Base-by-base conservation (phyloP, 2,797 vertebrate genomes). In the Ctenochaetus hawaiiensis region DNA sequence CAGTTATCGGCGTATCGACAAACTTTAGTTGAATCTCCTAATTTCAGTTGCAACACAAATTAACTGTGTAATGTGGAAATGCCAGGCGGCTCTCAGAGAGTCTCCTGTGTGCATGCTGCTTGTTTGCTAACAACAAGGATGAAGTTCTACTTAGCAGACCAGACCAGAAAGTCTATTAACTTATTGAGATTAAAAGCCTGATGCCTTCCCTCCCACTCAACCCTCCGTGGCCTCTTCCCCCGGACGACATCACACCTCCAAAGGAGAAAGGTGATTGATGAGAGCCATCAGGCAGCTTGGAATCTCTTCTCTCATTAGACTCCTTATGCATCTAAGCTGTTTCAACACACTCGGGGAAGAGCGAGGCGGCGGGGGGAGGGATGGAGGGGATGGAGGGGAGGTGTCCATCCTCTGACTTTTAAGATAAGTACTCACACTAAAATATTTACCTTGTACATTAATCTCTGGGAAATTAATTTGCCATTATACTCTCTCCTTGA, bases 131-230 rank as follows among this genome's bases (percentile, higher is more conserved):
- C 87, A 86, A 81, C 82, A 76, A 43, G 78, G 71, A 75, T 84
- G 86, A 88, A 89, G 91, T 89, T 90, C 89, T 73, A 84, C 64
- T 90, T 81, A 87, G 82, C 73, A 81, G 62, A 74, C 78, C 78
- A 73, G 75, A 87, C 78, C 63, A 61, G 73, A 90, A 90, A 92
- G 94, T 94, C 93, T 92, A 94, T 94, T 94, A 95, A 94, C 93
- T 94, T 94, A 93, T 93, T 95, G 92, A 95, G 94, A 95, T 95
- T 95, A 95, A 95, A 94, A 94, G 92, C 88, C 92, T 87, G 92
- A 93, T 92, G 90, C 90, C 86, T 87, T 81, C 58, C 81, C 83
- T 69, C 85, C 74, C 82, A 67, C 75, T 75, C 53, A n/a, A 58
- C 78, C 80, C 77, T 67, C 74, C 14, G 12, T 48, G 78, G 70